Base-by-base conservation (phyloP, 2,797 vertebrate genomes). In the Myotis findleyi region DNA sequence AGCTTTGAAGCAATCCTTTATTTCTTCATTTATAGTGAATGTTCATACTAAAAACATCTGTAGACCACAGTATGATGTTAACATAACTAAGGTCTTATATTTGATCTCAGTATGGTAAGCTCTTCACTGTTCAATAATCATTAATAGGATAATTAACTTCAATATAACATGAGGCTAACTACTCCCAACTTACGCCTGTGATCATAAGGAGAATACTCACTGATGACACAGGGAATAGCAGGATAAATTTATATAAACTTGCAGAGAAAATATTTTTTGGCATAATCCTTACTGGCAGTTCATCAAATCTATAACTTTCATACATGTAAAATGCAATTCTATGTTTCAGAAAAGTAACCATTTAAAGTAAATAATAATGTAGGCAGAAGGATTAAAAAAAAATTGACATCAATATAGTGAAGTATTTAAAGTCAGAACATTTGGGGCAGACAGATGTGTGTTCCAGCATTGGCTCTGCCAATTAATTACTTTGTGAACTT, bases 401-500 rank as follows among this genome's bases (percentile, higher is more conserved):
- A 66, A 87, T 68, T 44, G 51, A 47, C 18, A 17, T 33, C 25
- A 89, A 23, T 57, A 41, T 86, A 55, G 83, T 25, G 25, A 89
- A 69, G 6, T 38, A 91, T 44, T 76, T 82, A 73, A 91, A 62
- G 83, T 41, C 17, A 72, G n/a, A 92, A 51, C 36, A 77, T 84
- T 79, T 77, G 27, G 12, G 38, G 5, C 44, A 59, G 17, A 51
- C 13, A 90, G 27, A 87, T 68, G 27, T 53, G 16, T 25, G 6
- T n/a, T 95, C 10, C 47, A 64, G 23, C 17, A 62, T 5, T 76
- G 36, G 3, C 59, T 90, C 30, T 94, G 59, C 25, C 76, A 59
- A 44, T 89, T 69, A 75, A 73, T 72, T 86, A 92, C 30, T 90
- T 79, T 72, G 66, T 86, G 59, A 89, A 66, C 12, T 69, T 94